Conservation (phyloP, 64 coral and sea anemone species). For the Actinia equina region DNA sequence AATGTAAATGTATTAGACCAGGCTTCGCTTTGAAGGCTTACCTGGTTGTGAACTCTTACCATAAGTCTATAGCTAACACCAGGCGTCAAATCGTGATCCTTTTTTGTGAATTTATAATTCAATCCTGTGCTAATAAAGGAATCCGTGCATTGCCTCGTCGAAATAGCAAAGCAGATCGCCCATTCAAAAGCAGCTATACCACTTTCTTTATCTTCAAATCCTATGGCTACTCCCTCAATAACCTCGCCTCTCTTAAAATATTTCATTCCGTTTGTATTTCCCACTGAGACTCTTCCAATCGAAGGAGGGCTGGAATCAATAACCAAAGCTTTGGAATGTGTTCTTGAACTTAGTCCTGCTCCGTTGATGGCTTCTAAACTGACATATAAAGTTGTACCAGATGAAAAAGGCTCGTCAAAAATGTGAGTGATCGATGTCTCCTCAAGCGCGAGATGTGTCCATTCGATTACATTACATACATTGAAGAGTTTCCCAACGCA, state of each 20-base stretch:
- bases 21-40: constrained; percentile 30
- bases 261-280: neutral
- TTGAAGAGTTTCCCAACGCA: constrained; percentile 44
- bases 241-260: constrained; percentile 14
- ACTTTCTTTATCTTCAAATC: constrained; percentile 60
- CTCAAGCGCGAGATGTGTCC: constrained; percentile 26
- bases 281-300: constrained; percentile 26
- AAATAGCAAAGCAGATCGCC: constrained; percentile 21
- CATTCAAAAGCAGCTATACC: constrained; percentile 47
- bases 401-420: constrained; percentile 21
- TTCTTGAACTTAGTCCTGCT: constrained; percentile 24
- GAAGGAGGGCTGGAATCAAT: constrained; percentile 47
- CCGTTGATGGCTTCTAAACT: constrained; percentile 52
- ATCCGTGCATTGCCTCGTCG: constrained; percentile 24
- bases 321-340: constrained; percentile 23
- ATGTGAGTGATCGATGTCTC: neutral
- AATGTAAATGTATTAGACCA: constrained; percentile 45
- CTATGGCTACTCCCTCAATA: constrained; percentile 30
- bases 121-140: constrained; percentile 52
- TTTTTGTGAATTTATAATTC: constrained; percentile 2
- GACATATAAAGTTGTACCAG: constrained; percentile 43
- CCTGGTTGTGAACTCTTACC: constrained; percentile 49
- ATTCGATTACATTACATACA: constrained; percentile 59
- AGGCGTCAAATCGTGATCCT: constrained; percentile 38
- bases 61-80: constrained; percentile 47